A percentile compares a stretch with the other conserved stretches of the same genome.
phyloP scores from a whole-genome alignment of 2,113 vertebrate genomes.

The Cyphomyrus plagiostoma region DNA sequence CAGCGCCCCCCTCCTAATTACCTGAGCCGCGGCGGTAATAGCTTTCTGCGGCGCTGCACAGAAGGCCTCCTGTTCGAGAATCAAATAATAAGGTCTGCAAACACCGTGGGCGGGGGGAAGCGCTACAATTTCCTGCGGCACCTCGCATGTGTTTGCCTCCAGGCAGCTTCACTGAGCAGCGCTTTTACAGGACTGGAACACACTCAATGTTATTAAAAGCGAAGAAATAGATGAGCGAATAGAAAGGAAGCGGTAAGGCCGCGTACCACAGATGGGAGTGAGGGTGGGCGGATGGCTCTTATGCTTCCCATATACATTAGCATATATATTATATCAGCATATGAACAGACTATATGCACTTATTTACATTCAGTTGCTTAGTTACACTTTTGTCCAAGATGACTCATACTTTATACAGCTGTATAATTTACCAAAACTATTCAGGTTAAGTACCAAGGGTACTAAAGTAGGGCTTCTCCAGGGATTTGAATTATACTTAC shows the following conservation, averaged over 20 bases:
- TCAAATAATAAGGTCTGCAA: constrained; percentile 3
- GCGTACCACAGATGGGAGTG: neutral
- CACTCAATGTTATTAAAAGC: neutral
- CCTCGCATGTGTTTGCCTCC: neutral
- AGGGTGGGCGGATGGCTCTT: neutral
- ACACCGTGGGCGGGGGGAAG: neutral
- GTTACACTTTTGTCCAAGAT: neutral
- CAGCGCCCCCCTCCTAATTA: neutral
- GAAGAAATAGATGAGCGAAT: neutral
- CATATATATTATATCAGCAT: neutral
- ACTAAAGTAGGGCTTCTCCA: neutral
- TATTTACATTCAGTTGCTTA: constrained; percentile 6
- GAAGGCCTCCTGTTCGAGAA: neutral
- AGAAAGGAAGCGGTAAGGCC: neutral
- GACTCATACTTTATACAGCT: neutral
- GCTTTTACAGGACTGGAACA: neutral
- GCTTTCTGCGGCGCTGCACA: neutral
- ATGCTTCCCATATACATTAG: neutral
- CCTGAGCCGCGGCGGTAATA: neutral
- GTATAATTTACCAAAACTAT: neutral
- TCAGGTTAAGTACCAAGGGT: neutral
- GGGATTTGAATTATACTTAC: neutral
- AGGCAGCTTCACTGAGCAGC: neutral
- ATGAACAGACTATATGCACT: neutral
- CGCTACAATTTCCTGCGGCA: neutral